Conservation (phyloP, 2,797 vertebrate genomes). For the Sebastes glaucus region DNA sequence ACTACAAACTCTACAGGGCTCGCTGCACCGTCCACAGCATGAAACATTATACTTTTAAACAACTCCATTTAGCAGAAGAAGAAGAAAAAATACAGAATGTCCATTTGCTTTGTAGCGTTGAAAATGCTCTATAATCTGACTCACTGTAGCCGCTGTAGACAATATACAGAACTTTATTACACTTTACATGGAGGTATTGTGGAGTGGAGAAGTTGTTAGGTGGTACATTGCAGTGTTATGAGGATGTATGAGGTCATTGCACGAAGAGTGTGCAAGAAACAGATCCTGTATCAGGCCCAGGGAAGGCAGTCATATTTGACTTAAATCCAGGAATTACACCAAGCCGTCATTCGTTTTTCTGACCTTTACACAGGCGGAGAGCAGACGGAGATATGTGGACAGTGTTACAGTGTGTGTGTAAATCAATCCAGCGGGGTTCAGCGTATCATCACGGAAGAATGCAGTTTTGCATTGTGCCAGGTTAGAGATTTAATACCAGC, state of each 20-base stretch:
- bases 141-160: background rate
- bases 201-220: background rate
- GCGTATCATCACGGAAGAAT: slow-evolving; percentile 15
- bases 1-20: background rate
- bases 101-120: background rate
- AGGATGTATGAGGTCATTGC: slow-evolving; percentile 16
- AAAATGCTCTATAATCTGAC: background rate
- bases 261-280: background rate
- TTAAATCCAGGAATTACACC: slow-evolving; percentile 19
- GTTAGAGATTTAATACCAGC: slow-evolving; percentile 10
- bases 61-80: background rate
- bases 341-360: slow-evolving; percentile 26
- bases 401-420: background rate
- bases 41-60: background rate
- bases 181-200: background rate
- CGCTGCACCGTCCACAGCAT: background rate
- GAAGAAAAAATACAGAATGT: background rate
- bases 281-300: slow-evolving; percentile 11
- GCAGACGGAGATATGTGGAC: slow-evolving; percentile 16
- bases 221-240: background rate
- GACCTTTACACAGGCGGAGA: slow-evolving; percentile 24
- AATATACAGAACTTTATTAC: background rate
- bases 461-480: slow-evolving; percentile 7
- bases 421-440: slow-evolving; percentile 18
- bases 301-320: slow-evolving; percentile 24